Percentiles rank a stretch among this genome's conserved stretches.
phyloP scores from a whole-genome alignment of 2,113 vertebrate genomes.

The Mormyrus iriodes region DNA sequence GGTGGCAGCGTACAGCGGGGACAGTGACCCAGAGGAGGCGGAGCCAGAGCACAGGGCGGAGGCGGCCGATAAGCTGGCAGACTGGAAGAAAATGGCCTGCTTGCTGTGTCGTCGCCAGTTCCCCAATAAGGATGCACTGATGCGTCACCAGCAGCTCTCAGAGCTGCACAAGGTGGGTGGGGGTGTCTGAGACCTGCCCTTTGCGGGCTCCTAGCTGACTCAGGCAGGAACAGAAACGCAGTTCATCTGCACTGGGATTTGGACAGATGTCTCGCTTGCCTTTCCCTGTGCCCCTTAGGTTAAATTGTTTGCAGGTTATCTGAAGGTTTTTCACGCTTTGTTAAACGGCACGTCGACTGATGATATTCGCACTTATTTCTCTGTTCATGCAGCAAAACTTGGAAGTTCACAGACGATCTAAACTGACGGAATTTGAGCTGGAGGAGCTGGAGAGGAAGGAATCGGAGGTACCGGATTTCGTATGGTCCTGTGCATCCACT shows the following conservation, averaged over 20 bases:
- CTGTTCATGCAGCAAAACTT: conserved; percentile 80
- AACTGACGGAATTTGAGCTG: conserved; percentile 82
- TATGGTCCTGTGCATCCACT: not conserved
- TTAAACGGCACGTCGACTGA: not conserved
- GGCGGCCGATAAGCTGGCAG: conserved; percentile 79
- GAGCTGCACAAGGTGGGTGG: conserved; percentile 88
- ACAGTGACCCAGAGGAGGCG: conserved; percentile 90
- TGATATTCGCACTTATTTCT: not conserved
- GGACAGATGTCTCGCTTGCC: not conserved
- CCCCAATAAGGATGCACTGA: conserved; percentile 83
- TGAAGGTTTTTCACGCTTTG: not conserved
- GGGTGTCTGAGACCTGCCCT: not conserved
- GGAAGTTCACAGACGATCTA: conserved; percentile 84
- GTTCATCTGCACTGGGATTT: not conserved
- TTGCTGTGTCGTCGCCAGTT: conserved; percentile 91
- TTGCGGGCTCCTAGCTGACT: not conserved
- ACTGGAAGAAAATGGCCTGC: conserved; percentile 95
- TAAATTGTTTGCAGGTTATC: not conserved
- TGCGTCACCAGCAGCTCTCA: conserved; percentile 93
- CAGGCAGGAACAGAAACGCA: not conserved
- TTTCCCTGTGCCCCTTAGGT: not conserved
- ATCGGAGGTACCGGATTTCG: conserved; percentile 70
- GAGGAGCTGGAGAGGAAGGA: conserved; percentile 91
- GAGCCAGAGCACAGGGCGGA: conserved; percentile 69
- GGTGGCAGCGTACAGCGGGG: conserved; percentile 94